phyloP scores from a whole-genome alignment of 1,140 invertebrate genomes.

The Acromyrmex echinatior region DNA sequence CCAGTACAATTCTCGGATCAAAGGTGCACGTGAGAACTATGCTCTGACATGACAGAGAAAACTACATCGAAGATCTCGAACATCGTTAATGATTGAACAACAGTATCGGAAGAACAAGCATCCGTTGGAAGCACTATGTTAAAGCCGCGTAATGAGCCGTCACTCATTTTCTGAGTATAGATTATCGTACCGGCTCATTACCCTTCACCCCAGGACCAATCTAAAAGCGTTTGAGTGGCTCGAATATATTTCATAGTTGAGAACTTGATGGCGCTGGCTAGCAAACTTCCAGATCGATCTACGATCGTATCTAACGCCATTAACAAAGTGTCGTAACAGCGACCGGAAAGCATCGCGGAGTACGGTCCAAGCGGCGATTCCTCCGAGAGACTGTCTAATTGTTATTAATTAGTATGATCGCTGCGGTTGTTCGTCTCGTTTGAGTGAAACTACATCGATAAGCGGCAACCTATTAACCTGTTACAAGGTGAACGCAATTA shows the following conservation, averaged over 20 bases:
- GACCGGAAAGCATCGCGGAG: neutral
- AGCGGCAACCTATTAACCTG: conserved; percentile 46
- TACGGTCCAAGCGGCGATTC: neutral
- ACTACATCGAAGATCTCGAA: conserved; percentile 18
- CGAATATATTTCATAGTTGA: conserved; percentile 44
- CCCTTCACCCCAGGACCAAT: conserved; percentile 59
- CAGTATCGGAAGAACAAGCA: conserved; percentile 47
- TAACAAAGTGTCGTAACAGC: conserved; percentile 42
- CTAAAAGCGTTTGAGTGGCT: conserved; percentile 41
- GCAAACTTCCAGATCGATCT: conserved; percentile 32
- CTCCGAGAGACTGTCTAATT: conserved; percentile 10
- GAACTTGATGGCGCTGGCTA: conserved; percentile 40
- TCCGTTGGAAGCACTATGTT: conserved; percentile 39
- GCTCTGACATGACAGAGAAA: conserved; percentile 33
- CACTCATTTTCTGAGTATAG: conserved; percentile 66
- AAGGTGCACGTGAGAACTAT: neutral
- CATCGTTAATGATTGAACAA: conserved; percentile 49
- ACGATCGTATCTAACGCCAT: conserved; percentile 55
- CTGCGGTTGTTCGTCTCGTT: conserved; percentile 22
- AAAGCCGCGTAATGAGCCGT: conserved; percentile 66
- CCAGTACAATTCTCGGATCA: conserved; percentile 19
- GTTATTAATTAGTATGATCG: conserved; percentile 66
- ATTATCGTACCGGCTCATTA: conserved; percentile 68
- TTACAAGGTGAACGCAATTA: conserved; percentile 69
- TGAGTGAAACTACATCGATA: conserved; percentile 50